Conservation (phyloP, 2,888 invertebrate species). For the Electrophaes corylata region DNA sequence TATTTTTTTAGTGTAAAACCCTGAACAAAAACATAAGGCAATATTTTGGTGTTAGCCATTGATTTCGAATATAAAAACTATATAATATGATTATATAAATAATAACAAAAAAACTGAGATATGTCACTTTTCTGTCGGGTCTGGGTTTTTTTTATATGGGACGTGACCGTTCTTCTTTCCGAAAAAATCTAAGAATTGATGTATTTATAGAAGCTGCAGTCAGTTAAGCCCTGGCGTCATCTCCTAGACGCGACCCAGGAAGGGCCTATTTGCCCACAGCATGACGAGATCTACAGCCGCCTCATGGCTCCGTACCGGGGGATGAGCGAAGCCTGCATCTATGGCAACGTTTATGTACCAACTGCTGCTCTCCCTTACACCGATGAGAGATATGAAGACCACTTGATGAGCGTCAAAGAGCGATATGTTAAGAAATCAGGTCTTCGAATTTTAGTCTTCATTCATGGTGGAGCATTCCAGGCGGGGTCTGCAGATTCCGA, state of each 20-base stretch:
- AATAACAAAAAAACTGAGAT: no score
- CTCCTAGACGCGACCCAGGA: constrained; percentile 51
- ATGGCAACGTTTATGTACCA: constrained; percentile 25
- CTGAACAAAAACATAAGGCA: no score
- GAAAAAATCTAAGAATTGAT: background rate
- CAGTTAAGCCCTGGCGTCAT: background rate
- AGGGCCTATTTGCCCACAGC: constrained; percentile 80
- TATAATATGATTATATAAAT: no score
- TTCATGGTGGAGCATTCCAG: constrained; percentile 67
- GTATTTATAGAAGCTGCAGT: background rate
- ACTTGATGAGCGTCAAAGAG: background rate
- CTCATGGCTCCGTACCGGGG: constrained; percentile 30
- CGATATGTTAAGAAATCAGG: constrained; percentile 25
- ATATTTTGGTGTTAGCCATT: no score
- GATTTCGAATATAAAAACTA: no score
- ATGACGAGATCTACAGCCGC: constrained; percentile 46
- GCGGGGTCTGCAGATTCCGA: constrained; percentile 46
- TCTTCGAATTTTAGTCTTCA: constrained; percentile 64
- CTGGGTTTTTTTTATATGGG: no score
- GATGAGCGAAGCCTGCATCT: constrained; percentile 43
- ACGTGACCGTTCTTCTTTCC: no score
- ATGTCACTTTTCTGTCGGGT: no score
- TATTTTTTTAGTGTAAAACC: no score
- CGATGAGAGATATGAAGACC: background rate
- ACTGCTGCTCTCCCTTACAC: background rate